A percentile compares a stretch with the other conserved stretches of the same genome.
These are phyloP conservation scores for Bombyx mandarina DNA, from an alignment of 1,140 invertebrate species.

Conservation along the genomic window DNA sequence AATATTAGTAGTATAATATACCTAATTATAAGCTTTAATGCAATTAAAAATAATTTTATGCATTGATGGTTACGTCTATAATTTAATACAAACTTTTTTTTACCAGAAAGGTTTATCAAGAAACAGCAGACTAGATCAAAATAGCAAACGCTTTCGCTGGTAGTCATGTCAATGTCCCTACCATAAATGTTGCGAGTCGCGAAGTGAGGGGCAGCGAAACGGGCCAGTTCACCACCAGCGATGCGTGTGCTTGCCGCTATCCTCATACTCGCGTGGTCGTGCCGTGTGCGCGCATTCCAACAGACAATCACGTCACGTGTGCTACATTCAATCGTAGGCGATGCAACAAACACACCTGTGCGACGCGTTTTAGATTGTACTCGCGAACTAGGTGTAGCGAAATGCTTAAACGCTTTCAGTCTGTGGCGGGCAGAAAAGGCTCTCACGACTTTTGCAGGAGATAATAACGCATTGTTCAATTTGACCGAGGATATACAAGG, in stretches of 20 bases:
- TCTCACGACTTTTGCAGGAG: constrained; percentile 16
- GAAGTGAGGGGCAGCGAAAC: constrained; percentile 13
- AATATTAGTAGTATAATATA: too few species aligned
- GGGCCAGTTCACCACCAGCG: constrained; percentile 44
- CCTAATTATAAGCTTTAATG: too few species aligned
- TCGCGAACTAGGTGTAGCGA: constrained; percentile 34
- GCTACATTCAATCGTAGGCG: constrained; percentile 12
- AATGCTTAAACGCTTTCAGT: constrained; percentile 60
- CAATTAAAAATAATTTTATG: too few species aligned
- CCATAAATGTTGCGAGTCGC: constrained; percentile 22
- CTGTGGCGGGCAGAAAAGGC: constrained; percentile 49
- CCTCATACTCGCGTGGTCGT: constrained; percentile 37
- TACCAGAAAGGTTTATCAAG: background rate
- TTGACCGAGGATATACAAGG: constrained; percentile 27
- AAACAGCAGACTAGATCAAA: background rate
- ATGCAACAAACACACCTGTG: constrained; percentile 14
- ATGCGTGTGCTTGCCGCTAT: constrained; percentile 55
- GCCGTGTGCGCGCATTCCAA: constrained; percentile 23
- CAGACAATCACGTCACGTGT: constrained; percentile 9
- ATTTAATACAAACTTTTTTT: background rate
- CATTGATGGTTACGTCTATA: too few species aligned
- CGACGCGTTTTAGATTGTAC: constrained; percentile 35
- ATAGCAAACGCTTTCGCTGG: constrained; percentile 17
- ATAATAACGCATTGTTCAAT: constrained; percentile 14
- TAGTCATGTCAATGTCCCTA: constrained; percentile 21